These are phyloP conservation scores for Meda fulgida DNA, from an alignment of 2,797 vertebrate genomes.

Conservation along the genomic window DNA sequence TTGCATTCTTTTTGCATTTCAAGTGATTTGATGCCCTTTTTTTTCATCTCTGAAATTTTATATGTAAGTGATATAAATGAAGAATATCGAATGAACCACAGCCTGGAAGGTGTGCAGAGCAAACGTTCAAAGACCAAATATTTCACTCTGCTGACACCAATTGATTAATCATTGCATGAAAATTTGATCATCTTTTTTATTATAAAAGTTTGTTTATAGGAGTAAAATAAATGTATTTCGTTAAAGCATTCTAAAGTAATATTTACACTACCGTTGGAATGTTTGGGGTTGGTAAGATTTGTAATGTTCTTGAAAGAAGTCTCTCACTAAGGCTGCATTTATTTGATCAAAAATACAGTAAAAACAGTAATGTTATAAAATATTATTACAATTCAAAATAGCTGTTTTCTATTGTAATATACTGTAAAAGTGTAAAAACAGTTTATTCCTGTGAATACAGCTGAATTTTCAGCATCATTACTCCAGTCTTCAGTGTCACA, in stretches of 20 bases:
- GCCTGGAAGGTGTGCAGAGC: no score
- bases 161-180: neutral
- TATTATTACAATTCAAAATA: neutral
- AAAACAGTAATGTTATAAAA: no score
- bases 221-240: neutral
- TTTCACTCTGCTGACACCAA: no score
- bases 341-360: neutral
- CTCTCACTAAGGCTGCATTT: neutral
- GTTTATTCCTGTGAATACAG: no score
- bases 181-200: neutral
- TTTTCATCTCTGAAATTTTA: no score
- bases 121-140: no score
- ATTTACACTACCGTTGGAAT: neutral
- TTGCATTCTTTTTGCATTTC: no score
- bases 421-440: no score
- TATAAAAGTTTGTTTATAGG: neutral
- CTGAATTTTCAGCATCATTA: no score
- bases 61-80: neutral
- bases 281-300: neutral
- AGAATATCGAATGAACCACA: neutral
- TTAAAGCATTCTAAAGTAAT: neutral
- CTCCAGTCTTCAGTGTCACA: no score
- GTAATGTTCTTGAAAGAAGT: neutral
- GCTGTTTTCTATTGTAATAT: neutral
- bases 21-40: no score